Conservation (phyloP, 2,797 vertebrate species). For the Esox lucius region DNA sequence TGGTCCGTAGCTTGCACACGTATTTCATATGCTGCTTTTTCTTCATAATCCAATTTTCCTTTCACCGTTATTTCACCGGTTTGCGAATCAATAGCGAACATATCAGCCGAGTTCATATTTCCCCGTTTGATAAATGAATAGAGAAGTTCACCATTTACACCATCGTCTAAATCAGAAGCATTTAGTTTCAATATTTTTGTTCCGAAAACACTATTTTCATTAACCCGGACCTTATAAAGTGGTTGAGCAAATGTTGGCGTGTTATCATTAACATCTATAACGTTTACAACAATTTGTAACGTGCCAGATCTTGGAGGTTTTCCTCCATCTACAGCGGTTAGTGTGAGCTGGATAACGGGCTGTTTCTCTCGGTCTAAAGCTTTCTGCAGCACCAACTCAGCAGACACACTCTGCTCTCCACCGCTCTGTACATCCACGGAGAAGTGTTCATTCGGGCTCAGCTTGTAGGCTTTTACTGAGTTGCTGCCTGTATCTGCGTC, state of each 20-base stretch:
- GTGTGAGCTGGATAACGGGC: slow-evolving; percentile 50
- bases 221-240: slow-evolving; percentile 68
- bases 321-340: slow-evolving; percentile 80
- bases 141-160: slow-evolving; percentile 55
- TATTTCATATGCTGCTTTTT: slow-evolving; percentile 72
- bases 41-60: slow-evolving; percentile 75
- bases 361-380: slow-evolving; percentile 76
- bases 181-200: slow-evolving; percentile 54
- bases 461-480: slow-evolving; percentile 72
- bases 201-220: slow-evolving; percentile 62
- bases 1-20: slow-evolving; percentile 71
- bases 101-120: slow-evolving; percentile 35
- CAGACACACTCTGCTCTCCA: slow-evolving; percentile 54
- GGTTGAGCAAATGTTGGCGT: slow-evolving; percentile 66
- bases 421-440: slow-evolving; percentile 67
- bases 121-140: slow-evolving; percentile 59
- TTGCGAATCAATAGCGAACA: slow-evolving; percentile 56
- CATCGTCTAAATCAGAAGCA: slow-evolving; percentile 69
- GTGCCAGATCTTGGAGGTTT: slow-evolving; percentile 71
- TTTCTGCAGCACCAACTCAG: slow-evolving; percentile 73
- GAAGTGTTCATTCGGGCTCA: slow-evolving; percentile 72
- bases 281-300: slow-evolving; percentile 62
- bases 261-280: slow-evolving; percentile 81
- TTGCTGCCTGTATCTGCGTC: slow-evolving; percentile 76
- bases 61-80: slow-evolving; percentile 76